Base-by-base conservation (phyloP, 2,888 invertebrate genomes). In the Brachyopa scutellaris region DNA sequence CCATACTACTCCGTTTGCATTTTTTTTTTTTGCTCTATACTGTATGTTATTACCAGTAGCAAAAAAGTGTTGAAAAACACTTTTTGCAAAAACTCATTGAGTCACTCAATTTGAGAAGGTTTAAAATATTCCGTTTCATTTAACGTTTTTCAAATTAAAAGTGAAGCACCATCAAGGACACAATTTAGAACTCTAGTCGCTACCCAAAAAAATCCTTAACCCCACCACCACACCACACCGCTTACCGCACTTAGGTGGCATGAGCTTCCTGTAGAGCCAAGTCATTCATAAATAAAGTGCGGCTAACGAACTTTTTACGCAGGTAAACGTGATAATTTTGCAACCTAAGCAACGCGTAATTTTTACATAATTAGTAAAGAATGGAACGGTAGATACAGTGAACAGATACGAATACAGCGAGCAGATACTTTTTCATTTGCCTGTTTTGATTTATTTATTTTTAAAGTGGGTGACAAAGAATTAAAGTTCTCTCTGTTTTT, bases 91-190 rank as follows among this genome's bases (percentile, higher is more conserved):
- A n/a, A n/a, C n/a, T n/a, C n/a, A n/a, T n/a, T n/a, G n/a, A n/a
- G n/a, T n/a, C n/a, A 26, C n/a, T 4, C 19, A 4, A 23, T 13
- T 26, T 6, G 19, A 47, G 47, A 11, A 47, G 11, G 13, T 23
- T 26, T 47, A 26, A 47, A 8, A 26, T 13, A 47, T 47, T 47
- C 26, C 47, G 47, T 2, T 7, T 13, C 47, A 26, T 47, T 47
- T 47, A 26, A 47, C 13, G 23, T 53, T 53, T 40, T 26, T 42
- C 51, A 66, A 66, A 66, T 66, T 66, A 66, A 66, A 42, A 31
- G 26, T 13, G 11, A 33, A 36, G 55, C 36, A 67, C 23, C 8
- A 11, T 11, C 21, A 55, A 67, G n/a, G 31, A 42, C 66, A 38
- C 23, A 15, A 15, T 13, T 57, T 57, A 19, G 15, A n/a, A 57